Evolutionary conservation across 2,888 invertebrate species (phyloP), one percentile per base, ranked within the genome.

Genomic region (Lydus trimaculatus): DNA sequence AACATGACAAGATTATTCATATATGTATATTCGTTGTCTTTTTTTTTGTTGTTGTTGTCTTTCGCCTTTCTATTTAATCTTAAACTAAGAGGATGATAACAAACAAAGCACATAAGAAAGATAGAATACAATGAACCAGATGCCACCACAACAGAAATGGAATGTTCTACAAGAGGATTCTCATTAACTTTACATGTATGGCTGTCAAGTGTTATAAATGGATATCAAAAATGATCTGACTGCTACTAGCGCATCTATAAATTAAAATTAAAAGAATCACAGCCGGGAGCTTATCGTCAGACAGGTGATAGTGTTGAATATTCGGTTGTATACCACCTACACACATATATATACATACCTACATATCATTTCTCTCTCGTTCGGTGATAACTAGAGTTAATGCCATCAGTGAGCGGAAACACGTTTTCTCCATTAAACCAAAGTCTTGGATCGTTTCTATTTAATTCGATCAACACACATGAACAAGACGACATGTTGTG

Each of bases 391-490:
- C 70, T 69, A 63, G 69, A 70, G 64, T 67, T 75, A 73, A 75
- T 72, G 72, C 73, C 75, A 70, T 73, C 73, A 70, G 68, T 67
- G 73, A 68, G 63, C 70, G 65, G 67, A 72, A 72, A 75, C 75
- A 75, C 72, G 75, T 73, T 73, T 75, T 73, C 75, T 75, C 73
- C 75, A 75, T 75, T 75, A 75, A 72, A 72, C 65, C 59, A 56
- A 66, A 20, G 60, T 72, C 71, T 66, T 61, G 63, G 69, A 70
- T 68, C 68, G 62, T 73, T 68, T 72, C 70, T 64, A 69, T 69
- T 73, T 73, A 73, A 73, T 73, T 72, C 68, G 70, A 72, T 73
- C 73, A 63, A 62, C 68, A 73, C 71, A 71, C 69, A 66, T 66
- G 66, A 68, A 48, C 59, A 63, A 63, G 63, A 65, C 60, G 52